Percentiles rank a stretch among this genome's conserved stretches.
Conservation (phyloP, 37 sponge, comb jelly and placozoan genomes). For the Hexactinellida sp. region DNA sequence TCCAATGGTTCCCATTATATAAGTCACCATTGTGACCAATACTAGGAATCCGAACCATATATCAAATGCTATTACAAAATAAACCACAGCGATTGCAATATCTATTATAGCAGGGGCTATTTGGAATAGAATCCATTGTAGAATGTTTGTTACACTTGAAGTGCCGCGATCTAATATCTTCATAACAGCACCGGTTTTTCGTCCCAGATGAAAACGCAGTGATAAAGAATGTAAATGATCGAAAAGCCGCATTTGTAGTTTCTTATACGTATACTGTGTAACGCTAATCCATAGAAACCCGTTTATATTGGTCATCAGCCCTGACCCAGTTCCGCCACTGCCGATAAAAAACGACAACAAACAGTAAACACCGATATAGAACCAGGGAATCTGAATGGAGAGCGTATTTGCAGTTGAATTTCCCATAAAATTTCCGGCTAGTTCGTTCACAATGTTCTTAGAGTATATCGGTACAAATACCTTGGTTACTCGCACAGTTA, state of each 20-base stretch:
- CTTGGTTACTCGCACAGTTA: conserved; percentile 63
- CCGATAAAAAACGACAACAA: not conserved
- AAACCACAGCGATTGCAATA: conserved; percentile 80
- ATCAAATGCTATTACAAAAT: conserved; percentile 89
- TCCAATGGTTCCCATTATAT: conserved; percentile 73
- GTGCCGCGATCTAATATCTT: conserved; percentile 86
- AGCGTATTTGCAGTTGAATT: not conserved
- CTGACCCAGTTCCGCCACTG: conserved; percentile 49
- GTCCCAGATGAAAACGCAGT: conserved; percentile 84
- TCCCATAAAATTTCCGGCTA: conserved; percentile 18
- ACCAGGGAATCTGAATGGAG: conserved; percentile 23
- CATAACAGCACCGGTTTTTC: conserved; percentile 94
- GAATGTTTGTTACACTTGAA: conserved; percentile 68
- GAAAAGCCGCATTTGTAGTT: conserved; percentile 60
- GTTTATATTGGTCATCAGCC: conserved; percentile 58
- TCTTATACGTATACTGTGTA: conserved; percentile 78
- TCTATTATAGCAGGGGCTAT: conserved; percentile 84
- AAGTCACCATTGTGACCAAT: conserved; percentile 71
- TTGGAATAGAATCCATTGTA: conserved; percentile 86
- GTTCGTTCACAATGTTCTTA: conserved; percentile 69
- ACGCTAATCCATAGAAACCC: conserved; percentile 77
- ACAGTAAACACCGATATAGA: conserved; percentile 44
- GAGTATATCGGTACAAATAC: conserved; percentile 88
- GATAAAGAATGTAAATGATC: conserved; percentile 80
- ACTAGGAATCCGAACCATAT: conserved; percentile 95